Evolutionary conservation across 2,797 vertebrate genomes (phyloP).

Genomic region (Gymnopithys bicolor): DNA sequence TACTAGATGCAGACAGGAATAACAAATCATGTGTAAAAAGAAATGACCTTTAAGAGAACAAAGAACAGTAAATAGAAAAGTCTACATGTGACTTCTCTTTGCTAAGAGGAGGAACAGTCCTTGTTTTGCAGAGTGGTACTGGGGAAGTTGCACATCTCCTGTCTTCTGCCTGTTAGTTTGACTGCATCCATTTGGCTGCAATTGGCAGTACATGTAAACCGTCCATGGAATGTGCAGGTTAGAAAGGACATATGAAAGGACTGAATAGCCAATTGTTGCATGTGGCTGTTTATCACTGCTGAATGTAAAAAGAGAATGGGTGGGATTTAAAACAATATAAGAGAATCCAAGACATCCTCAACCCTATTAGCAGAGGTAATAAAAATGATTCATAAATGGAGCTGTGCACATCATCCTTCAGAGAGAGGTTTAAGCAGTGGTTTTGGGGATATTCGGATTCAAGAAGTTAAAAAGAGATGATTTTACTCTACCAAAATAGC

Average conservation of each 20-base stretch:
- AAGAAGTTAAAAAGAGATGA: not conserved
- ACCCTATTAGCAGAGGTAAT: constrained; percentile 19
- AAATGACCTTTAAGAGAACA: not conserved
- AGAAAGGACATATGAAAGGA: not conserved
- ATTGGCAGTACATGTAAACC: not conserved
- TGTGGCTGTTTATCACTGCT: not conserved
- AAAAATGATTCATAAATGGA: constrained; percentile 21
- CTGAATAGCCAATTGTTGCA: not conserved
- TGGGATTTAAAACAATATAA: not conserved
- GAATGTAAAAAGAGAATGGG: not conserved
- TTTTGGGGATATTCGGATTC: not conserved
- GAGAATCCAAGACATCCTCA: not conserved
- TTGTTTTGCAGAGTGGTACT: not conserved
- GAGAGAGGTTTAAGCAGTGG: not conserved
- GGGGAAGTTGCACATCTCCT: not conserved
- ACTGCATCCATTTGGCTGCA: not conserved
- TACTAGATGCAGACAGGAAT: not conserved
- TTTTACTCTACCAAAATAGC: not conserved
- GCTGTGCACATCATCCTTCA: not conserved
- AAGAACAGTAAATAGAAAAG: not conserved
- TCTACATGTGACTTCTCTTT: not conserved
- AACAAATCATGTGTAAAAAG: constrained; percentile 13
- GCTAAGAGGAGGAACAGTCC: not conserved
- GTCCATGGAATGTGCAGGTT: not conserved
- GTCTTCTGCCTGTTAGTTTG: not conserved